Evolutionary conservation across 2,113 vertebrate species (phyloP), one percentile per base, ranked within the genome.

Genomic region (Oenanthe melanoleuca): DNA sequence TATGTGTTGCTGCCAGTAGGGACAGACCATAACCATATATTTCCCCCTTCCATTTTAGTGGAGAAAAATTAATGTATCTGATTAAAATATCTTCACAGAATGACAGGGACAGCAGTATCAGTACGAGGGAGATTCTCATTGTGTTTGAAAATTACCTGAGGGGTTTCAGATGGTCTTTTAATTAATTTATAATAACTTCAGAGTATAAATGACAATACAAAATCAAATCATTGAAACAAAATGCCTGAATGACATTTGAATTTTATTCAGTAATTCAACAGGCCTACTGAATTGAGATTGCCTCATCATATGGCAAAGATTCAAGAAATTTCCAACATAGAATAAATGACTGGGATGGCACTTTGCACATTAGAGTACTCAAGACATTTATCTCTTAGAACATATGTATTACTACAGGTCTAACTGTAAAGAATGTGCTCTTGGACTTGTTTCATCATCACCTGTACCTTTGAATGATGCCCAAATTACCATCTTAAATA

Each of bases 151-250:
- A 93, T 95, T 89, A 90, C 65, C 89, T 89, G 52, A 95, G 83
- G 60, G 79, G 16, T 97, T 97, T 96, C 78, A 94, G 82, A 80
- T 92, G 80, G 45, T 93, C 88, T 79, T 74, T 88, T 61, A 96
- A 97, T 96, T 96, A 95, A 93, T 94, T 95, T 96, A 64, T 89
- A 86, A 73, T 92, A 93, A 80, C 55, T 92, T 89, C 31, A 80
- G 57, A 95, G 53, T 91, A 60, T 52, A 97, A 96, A 87, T 92
- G 60, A 65, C 40, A 93, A 82, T 74, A 70, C 77, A 61, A 53
- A 64, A 88, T 95, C 64, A 80, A 90, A 83, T 89, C 14, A 89
- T 71, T 56, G 49, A 92, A 86, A 96, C 59, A 71, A 96, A 96
- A 88, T 78, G 67, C 26, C 40, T 0, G 4, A 66, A 89, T 82